A percentile compares a stretch with the other conserved stretches of the same genome.
These are phyloP conservation scores for Luperina testacea DNA, from an alignment of 2,888 invertebrate genomes.

Conservation along the genomic window DNA sequence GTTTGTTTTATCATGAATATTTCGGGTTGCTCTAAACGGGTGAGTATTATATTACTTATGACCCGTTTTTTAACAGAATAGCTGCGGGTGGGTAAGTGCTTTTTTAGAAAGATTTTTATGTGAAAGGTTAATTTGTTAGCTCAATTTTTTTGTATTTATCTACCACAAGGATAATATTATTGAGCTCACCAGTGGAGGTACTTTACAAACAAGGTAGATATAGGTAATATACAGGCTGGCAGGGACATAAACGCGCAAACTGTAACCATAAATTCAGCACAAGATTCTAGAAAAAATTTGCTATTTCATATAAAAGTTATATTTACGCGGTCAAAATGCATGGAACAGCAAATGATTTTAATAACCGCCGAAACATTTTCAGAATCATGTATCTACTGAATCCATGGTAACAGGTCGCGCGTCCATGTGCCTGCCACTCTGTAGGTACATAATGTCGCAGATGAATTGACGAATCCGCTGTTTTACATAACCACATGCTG, in stretches of 20 bases:
- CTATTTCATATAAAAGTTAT: no score
- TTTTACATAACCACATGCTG: no score
- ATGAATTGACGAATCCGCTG: no score
- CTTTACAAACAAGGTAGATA: neutral
- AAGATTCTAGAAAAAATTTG: no score
- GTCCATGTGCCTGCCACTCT: no score
- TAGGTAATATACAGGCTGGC: no score
- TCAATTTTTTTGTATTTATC: neutral
- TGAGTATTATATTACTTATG: constrained; percentile 5
- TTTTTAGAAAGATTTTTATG: neutral
- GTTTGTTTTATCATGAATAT: constrained; percentile 30
- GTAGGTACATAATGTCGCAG: no score
- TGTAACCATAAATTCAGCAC: neutral
- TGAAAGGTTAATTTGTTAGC: neutral
- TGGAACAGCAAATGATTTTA: neutral
- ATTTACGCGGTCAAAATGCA: neutral
- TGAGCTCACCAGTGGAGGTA: neutral
- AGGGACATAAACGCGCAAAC: neutral
- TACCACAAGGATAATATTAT: neutral
- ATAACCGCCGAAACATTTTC: no score
- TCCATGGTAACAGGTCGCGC: no score
- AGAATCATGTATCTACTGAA: no score
- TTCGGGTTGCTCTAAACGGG: constrained; percentile 1
- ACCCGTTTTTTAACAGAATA: constrained; percentile 11
- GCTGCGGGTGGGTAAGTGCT: neutral